Base-by-base conservation (phyloP, 2,797 vertebrate species). In the Etheostoma nigrum region DNA sequence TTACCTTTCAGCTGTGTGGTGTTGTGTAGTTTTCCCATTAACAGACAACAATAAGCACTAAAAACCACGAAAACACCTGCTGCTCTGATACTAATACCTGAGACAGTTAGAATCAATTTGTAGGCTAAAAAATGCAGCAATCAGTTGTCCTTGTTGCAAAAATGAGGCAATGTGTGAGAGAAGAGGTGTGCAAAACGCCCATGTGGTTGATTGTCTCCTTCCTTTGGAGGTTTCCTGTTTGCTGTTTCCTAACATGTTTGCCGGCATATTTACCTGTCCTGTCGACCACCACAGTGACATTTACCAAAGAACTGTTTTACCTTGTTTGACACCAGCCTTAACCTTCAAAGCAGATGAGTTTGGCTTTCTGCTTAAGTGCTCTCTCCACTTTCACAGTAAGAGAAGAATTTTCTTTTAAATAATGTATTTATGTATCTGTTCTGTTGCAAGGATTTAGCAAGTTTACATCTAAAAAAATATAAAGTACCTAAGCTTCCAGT, bases 181-280 rank as follows among this genome's bases (percentile, higher is more conserved):
- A 72, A 84, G 87, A 90, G 87, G 89, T 91, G 87, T 73, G 81
- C 88, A 83, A n/a, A 68, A 58, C 66, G 80, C 44, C 67, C 76
- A 52, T 92, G 93, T 91, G 91, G 90, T 91, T 48, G 49, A 64
- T 6, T 77, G 52, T 66, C 62, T 53, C 85, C 84, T 92, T 93
- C 89, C 90, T 89, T 67, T 61, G 48, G 76, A 82, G 88, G 93
- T 91, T 93, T 94, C 91, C 92, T 93, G 92, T 92, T 14, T 82
- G 84, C 86, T 84, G 67, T 79, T 81, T 80, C 65, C 76, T 81
- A 11, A 55, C 79, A 79, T 76, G 78, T 57, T 77, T 87, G 82
- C 81, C 74, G 78, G 49, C n/a, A 12, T 87, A 81, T 93, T 84
- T 83, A 94, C 92, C 92, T 93, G 92, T 88, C 86, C 78, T 84